Base-by-base conservation (phyloP, 2,113 vertebrate species). In the Pteruthius melanotis region DNA sequence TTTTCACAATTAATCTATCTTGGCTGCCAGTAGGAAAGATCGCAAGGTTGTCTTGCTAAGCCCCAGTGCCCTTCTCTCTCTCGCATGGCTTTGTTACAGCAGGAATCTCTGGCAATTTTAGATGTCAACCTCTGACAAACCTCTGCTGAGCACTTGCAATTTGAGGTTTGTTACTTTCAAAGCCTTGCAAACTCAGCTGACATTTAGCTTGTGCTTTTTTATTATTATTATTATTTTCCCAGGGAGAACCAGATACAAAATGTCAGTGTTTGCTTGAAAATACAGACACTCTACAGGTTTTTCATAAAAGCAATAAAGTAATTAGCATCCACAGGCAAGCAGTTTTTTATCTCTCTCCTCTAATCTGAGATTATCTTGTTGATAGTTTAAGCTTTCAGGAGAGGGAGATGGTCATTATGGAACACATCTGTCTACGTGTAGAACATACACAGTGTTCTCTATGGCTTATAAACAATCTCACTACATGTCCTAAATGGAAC, bases 401-500 rank as follows among this genome's bases (percentile, higher is more conserved):
- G 4, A 37, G 4, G 4, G 39, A 74, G 4, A 24, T 8, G n/a
- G 6, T 6, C 30, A 20, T n/a, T 60, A 49, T 5, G 9, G 40
- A 85, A 44, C 31, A 44, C 9, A 59, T 60, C 10, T 18, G 30
- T 35, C 13, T 26, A 3, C 9, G 6, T 75, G 56, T 45, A n/a
- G 53, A 75, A 68, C 91, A 82, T 77, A 16, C 35, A 3, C 3
- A 7, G 14, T 59, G 16, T 52, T 76, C 53, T 63, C 40, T 20
- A 45, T 12, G 18, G 9, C n/a, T 74, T 60, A 33, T 12, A 75
- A 54, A 54, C 17, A 61, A 35, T 52, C 33, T 87, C 6, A 30
- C 24, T 50, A 15, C 8, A 22, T 0, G 0, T 50, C 17, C 7
- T 49, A 37, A 59, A 54, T 13, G 7, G 4, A 85, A 61, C 61